Percentiles rank a stretch among this genome's conserved stretches.
Conservation (phyloP, 2,113 vertebrate species). For the Grammomys dolichurus region DNA sequence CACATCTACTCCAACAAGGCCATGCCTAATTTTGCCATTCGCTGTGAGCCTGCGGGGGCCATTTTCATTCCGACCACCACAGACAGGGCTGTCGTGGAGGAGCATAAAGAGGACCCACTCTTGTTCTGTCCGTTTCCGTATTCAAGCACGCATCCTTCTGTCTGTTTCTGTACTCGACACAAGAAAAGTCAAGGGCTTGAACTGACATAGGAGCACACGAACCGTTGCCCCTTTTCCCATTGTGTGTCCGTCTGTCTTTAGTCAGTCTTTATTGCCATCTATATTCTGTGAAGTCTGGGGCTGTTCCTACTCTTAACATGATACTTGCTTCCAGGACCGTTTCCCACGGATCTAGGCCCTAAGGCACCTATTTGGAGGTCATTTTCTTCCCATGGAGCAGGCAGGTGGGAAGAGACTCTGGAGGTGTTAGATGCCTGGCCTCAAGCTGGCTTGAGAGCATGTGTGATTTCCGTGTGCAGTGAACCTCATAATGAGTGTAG, state of each 20-base stretch:
- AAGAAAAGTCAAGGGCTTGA: neutral
- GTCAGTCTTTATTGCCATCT: neutral
- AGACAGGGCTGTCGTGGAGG: neutral
- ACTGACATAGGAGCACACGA: neutral
- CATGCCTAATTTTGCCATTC: neutral
- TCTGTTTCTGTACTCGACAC: neutral
- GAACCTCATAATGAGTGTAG: neutral
- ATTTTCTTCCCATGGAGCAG: neutral
- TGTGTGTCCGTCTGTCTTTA: neutral
- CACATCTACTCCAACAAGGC: neutral
- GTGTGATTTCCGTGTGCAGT: neutral
- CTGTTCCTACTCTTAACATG: neutral
- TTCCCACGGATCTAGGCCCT: neutral
- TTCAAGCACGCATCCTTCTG: neutral
- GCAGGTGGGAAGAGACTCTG: neutral
- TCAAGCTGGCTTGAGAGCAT: neutral
- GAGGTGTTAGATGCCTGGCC: neutral
- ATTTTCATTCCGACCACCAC: neutral
- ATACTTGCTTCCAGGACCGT: neutral
- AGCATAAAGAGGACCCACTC: neutral
- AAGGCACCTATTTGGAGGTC: neutral
- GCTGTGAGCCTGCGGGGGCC: neutral
- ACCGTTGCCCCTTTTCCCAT: fast-evolving
- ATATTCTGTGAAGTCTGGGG: neutral
- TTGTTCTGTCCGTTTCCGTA: neutral